Percentiles rank a stretch among this genome's conserved stretches.
Evolutionary conservation across 92 coral and sea anemone species (phyloP).

Genomic region (Actinernus sp.): DNA sequence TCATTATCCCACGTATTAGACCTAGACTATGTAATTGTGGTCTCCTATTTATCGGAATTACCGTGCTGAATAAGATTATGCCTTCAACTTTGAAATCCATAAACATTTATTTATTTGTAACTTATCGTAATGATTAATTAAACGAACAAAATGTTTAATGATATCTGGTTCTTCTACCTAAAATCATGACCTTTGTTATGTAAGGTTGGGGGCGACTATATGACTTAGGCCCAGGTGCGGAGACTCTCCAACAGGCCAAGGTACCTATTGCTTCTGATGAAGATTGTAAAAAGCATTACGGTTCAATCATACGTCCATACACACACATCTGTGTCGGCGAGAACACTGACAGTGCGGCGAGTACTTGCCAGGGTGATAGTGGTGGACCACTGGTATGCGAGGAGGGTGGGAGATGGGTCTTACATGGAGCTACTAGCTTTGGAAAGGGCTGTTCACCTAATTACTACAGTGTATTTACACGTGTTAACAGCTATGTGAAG

Average conservation of each 20-base stretch:
- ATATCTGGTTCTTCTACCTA: too few relatives aligned
- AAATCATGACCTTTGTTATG: too few relatives aligned
- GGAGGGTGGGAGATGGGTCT: conserved; percentile 53
- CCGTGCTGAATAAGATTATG: too few relatives aligned
- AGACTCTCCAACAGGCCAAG: conserved; percentile 57
- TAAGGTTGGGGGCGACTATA: neutral
- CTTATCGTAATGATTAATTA: too few relatives aligned
- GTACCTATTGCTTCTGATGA: conserved; percentile 60
- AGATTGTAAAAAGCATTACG: conserved; percentile 46
- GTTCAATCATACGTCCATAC: conserved; percentile 14
- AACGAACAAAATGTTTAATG: too few relatives aligned
- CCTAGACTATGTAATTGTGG: too few relatives aligned
- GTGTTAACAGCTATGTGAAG: conserved; percentile 43
- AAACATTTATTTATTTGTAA: too few relatives aligned
- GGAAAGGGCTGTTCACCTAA: conserved; percentile 64
- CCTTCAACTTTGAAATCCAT: too few relatives aligned
- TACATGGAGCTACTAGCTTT: conserved; percentile 76
- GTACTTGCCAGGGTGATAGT: conserved; percentile 71
- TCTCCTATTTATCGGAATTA: too few relatives aligned
- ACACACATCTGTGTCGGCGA: conserved; percentile 74
- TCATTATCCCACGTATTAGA: too few relatives aligned
- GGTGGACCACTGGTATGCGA: conserved; percentile 75
- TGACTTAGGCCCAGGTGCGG: conserved; percentile 29
- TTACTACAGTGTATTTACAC: conserved; percentile 59
- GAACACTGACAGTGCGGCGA: conserved; percentile 40